phyloP scores from a whole-genome alignment of 2,113 vertebrate species.

The Rhinichthys klamathensis region DNA sequence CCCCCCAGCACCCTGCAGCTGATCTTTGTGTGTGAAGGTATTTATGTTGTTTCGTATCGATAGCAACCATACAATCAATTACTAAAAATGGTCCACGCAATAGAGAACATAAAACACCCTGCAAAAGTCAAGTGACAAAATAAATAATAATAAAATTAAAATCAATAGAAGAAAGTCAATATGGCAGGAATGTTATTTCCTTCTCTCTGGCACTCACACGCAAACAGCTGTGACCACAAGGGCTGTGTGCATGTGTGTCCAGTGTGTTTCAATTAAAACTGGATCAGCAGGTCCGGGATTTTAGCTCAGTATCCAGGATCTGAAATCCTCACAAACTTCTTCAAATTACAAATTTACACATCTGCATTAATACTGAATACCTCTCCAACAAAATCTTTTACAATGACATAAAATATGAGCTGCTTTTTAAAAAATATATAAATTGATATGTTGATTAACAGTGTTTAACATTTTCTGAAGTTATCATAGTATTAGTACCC shows the following conservation, averaged over 20 bases:
- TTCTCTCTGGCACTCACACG: not conserved
- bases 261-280: constrained; percentile 62
- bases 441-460: too few species aligned
- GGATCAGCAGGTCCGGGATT: constrained; percentile 48
- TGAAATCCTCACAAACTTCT: constrained; percentile 49
- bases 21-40: constrained; percentile 10
- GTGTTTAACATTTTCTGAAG: too few species aligned
- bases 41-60: constrained; percentile 4
- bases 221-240: constrained; percentile 25
- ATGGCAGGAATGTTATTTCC: not conserved
- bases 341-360: not conserved
- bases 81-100: not conserved
- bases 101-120: not conserved
- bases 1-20: constrained; percentile 54
- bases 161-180: not conserved
- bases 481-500: too few species aligned
- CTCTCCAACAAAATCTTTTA: not conserved
- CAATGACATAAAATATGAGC: not conserved
- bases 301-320: constrained; percentile 52
- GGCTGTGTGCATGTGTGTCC: not conserved
- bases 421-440: too few species aligned
- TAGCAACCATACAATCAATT: constrained; percentile 1
- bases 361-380: not conserved
- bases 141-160: not conserved
- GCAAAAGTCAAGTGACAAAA: not conserved